phyloP scores from a whole-genome alignment of 1,140 invertebrate genomes.

The Helicoverpa zea region DNA sequence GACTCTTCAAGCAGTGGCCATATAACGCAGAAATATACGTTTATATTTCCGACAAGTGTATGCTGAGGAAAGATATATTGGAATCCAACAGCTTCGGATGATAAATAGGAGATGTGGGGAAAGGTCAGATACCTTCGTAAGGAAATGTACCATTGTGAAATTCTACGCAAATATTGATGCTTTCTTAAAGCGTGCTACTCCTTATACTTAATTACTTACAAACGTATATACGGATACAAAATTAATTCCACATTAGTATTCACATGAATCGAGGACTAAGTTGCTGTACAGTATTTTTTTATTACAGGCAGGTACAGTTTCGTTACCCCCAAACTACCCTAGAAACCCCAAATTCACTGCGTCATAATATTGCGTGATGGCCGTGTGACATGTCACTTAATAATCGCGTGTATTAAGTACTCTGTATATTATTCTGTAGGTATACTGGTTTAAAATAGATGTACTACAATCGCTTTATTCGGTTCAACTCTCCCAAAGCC shows the following conservation, averaged over 20 bases:
- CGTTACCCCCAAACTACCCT: not conserved
- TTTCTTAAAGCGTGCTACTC: too few relatives aligned
- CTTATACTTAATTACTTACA: too few relatives aligned
- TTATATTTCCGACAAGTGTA: conserved; percentile 34
- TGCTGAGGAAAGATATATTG: conserved; percentile 36
- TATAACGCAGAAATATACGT: conserved; percentile 30
- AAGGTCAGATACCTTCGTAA: not conserved
- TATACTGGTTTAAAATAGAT: conserved; percentile 33
- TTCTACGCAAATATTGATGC: not conserved
- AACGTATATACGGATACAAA: too few relatives aligned
- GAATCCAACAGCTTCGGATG: conserved; percentile 13
- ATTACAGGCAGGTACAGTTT: not conserved
- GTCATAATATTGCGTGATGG: conserved; percentile 19
- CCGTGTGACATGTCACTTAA: conserved; percentile 26
- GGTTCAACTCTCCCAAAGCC: conserved; percentile 18
- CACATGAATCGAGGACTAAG: too few relatives aligned
- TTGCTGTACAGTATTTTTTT: too few relatives aligned
- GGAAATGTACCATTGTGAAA: not conserved
- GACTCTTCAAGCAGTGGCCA: conserved; percentile 11
- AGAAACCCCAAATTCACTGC: not conserved
- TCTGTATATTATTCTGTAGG: too few relatives aligned
- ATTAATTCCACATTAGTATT: too few relatives aligned
- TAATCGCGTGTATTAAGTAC: conserved; percentile 5
- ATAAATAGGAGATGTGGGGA: conserved; percentile 18
- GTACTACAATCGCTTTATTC: conserved; percentile 36